Evolutionary conservation across 2,797 vertebrate species (phyloP).

Genomic region (Sebastes matsubarae): DNA sequence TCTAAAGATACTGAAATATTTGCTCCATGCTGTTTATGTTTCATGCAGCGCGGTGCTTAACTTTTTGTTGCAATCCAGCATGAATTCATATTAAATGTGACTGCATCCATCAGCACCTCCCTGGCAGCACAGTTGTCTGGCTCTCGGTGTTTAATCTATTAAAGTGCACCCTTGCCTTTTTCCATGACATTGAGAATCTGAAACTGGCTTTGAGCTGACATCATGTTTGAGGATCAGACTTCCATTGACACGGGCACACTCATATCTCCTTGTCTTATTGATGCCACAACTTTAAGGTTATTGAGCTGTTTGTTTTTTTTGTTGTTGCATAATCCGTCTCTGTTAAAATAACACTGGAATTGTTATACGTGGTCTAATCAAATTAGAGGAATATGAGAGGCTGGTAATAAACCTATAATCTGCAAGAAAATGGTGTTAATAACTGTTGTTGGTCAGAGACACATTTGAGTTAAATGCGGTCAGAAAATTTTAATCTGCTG

Average conservation of each 20-base stretch:
- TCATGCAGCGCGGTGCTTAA: slow-evolving; percentile 11
- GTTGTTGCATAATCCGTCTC: slow-evolving; percentile 31
- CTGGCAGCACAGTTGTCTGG: slow-evolving; percentile 75
- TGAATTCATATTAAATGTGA: slow-evolving; percentile 77
- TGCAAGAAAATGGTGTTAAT: background rate
- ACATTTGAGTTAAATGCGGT: background rate
- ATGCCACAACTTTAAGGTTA: slow-evolving; percentile 69
- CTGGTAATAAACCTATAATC: background rate
- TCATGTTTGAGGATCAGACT: slow-evolving; percentile 81
- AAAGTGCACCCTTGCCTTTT: slow-evolving; percentile 81
- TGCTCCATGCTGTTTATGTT: slow-evolving; percentile 28
- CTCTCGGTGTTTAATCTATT: slow-evolving; percentile 82
- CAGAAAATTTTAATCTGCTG: background rate
- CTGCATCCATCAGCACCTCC: slow-evolving; percentile 81
- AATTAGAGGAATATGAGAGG: background rate
- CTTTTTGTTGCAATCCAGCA: slow-evolving; percentile 52
- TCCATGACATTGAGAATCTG: slow-evolving; percentile 82
- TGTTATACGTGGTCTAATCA: slow-evolving; percentile 27
- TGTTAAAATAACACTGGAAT: slow-evolving; percentile 38
- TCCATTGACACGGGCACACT: slow-evolving; percentile 79
- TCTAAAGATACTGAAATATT: slow-evolving; percentile 25
- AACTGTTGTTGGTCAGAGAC: background rate
- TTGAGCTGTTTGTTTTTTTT: slow-evolving; percentile 42
- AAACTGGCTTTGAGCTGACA: slow-evolving; percentile 83
- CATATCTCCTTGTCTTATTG: slow-evolving; percentile 76